phyloP scores from a whole-genome alignment of 2,888 invertebrate genomes.

The Cephus spinipes region DNA sequence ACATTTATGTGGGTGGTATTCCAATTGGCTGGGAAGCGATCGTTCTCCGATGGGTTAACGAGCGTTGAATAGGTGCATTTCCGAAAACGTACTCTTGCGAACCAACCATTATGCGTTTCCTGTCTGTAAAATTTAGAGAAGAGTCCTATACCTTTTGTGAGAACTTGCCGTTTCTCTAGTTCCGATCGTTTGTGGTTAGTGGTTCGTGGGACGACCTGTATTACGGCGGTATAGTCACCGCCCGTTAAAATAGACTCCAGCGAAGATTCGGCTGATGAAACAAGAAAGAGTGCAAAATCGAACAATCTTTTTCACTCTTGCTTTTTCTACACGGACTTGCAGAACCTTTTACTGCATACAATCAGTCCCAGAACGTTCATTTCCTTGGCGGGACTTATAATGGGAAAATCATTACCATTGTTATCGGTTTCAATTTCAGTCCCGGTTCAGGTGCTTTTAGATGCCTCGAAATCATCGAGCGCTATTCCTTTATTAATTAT shows the following conservation, averaged over 20 bases:
- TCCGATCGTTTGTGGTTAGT: constrained; percentile 58
- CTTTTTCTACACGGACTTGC: not conserved
- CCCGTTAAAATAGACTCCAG: not conserved
- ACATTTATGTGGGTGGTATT: not conserved
- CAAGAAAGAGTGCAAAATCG: constrained; percentile 14
- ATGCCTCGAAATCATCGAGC: not conserved
- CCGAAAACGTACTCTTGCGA: not conserved
- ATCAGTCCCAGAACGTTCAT: constrained; percentile 14
- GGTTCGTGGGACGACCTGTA: not conserved
- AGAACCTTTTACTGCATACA: constrained; percentile 4
- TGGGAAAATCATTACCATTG: constrained; percentile 14
- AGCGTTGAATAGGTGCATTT: not conserved
- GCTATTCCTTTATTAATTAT: no score
- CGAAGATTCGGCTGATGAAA: not conserved
- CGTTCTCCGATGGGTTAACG: not conserved
- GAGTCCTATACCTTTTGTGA: not conserved
- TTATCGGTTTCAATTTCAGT: constrained; percentile 17
- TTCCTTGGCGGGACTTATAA: constrained; percentile 18
- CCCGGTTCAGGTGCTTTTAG: not conserved
- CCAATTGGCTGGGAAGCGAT: not conserved
- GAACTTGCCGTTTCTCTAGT: constrained; percentile 45
- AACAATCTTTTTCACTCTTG: constrained; percentile 9
- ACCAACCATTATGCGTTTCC: constrained; percentile 29
- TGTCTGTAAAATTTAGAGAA: constrained; percentile 30
- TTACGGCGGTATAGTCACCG: not conserved